Evolutionary conservation across 2,888 invertebrate genomes (phyloP).

Genomic region (Oligia latruncula): DNA sequence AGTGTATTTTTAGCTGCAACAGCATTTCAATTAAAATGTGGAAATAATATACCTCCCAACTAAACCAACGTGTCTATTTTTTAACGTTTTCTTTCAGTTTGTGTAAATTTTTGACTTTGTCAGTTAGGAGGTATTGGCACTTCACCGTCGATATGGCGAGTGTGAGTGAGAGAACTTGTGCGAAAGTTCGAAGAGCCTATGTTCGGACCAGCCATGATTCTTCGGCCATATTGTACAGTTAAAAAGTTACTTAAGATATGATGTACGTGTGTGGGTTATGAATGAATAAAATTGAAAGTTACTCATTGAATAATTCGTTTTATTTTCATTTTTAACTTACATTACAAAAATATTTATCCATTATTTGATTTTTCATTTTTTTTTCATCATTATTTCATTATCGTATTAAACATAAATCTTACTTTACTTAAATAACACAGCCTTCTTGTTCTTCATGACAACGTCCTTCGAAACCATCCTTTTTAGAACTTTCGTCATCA

Average conservation of each 20-base stretch:
- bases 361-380: slow-evolving; percentile 32
- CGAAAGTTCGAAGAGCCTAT: background rate
- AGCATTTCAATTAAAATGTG: too few relatives aligned
- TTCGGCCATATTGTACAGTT: background rate
- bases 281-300: slow-evolving; percentile 57
- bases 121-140: too few relatives aligned
- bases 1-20: too few relatives aligned
- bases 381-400: slow-evolving; percentile 41
- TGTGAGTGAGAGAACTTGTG: background rate
- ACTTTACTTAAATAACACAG: slow-evolving; percentile 78
- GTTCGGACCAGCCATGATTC: background rate
- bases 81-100: too few relatives aligned
- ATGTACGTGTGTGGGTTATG: background rate
- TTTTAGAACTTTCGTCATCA: slow-evolving; percentile 27
- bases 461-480: slow-evolving; percentile 49
- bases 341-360: slow-evolving; percentile 60
- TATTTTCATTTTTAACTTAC: slow-evolving; percentile 54
- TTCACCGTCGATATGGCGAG: background rate
- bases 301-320: slow-evolving; percentile 58
- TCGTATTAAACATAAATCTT: slow-evolving; percentile 42
- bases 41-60: too few relatives aligned
- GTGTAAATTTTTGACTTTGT: too few relatives aligned
- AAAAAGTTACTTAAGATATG: background rate
- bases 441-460: slow-evolving; percentile 74
- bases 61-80: too few relatives aligned